Percentiles rank a stretch among this genome's conserved stretches.
These are phyloP conservation scores for Discoglossus pictus DNA, from an alignment of 2,797 vertebrate genomes.

Conservation along the genomic window DNA sequence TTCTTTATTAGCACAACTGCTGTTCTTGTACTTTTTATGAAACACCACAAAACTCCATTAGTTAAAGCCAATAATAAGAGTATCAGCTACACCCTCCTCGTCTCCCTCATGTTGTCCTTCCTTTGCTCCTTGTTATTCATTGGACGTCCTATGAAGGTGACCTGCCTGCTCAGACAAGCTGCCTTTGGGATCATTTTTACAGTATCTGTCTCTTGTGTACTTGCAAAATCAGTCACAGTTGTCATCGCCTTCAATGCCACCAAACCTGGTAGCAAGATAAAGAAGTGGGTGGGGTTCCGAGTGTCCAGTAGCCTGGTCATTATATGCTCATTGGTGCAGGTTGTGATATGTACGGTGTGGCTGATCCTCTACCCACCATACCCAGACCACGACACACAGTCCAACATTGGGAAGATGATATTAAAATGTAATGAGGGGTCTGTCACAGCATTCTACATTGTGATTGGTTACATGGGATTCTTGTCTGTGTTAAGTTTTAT, in stretches of 20 bases:
- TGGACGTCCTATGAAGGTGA: slow-evolving; percentile 7
- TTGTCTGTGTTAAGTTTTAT: slow-evolving; percentile 14
- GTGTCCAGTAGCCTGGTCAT: slow-evolving; percentile 1
- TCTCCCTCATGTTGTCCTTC: slow-evolving; percentile 9
- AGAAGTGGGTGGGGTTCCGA: slow-evolving; percentile 12
- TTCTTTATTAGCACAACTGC: no score
- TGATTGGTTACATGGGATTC: slow-evolving; percentile 22
- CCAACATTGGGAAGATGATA: background rate
- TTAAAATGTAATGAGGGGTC: slow-evolving; percentile 23
- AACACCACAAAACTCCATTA: no score
- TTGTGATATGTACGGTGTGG: slow-evolving; percentile 7
- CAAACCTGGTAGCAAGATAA: slow-evolving; percentile 9
- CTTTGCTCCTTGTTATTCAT: slow-evolving; percentile 13
- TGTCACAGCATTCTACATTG: slow-evolving; percentile 6
- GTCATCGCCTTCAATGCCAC: slow-evolving; percentile 28
- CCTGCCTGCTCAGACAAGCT: slow-evolving; percentile 20
- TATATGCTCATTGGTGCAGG: slow-evolving; percentile 12
- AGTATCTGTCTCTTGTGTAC: slow-evolving; percentile 21
- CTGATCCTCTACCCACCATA: slow-evolving; percentile 23
- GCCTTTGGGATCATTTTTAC: slow-evolving; percentile 32
- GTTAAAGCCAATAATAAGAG: slow-evolving; percentile 12
- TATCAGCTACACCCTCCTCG: slow-evolving; percentile 13
- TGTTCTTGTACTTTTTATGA: no score
- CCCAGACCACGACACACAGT: background rate
- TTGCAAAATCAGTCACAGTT: slow-evolving; percentile 33